Evolutionary conservation across 2,797 vertebrate genomes (phyloP).

Genomic region (Malurus leucopterus): DNA sequence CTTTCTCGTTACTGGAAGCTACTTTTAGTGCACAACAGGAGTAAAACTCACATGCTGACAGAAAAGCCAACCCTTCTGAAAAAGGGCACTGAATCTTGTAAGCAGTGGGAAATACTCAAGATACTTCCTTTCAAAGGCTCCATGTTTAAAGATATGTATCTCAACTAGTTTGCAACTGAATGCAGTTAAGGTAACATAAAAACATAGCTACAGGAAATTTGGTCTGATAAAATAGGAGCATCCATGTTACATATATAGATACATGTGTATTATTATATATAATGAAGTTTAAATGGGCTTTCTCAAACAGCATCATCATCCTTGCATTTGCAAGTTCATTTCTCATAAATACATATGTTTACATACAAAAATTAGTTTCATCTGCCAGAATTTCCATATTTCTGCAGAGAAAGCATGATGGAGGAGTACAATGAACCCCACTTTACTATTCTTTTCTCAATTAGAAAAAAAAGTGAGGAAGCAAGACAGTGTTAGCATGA

Average conservation of each 20-base stretch:
- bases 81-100: not conserved
- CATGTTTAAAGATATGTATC: not conserved
- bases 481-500: not conserved
- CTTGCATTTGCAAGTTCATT: not conserved
- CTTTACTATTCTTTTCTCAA: not conserved
- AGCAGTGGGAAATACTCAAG: not conserved
- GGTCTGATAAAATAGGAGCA: not conserved
- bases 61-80: not conserved
- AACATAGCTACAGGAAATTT: not conserved
- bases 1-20: not conserved
- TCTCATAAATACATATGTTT: not conserved
- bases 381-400: not conserved
- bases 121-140: not conserved
- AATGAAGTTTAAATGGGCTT: not conserved
- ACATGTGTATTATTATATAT: not conserved
- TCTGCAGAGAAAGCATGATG: not conserved
- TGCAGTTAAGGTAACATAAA: not conserved
- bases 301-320: not conserved
- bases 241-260: rapidly evolving
- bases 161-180: not conserved
- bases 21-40: not conserved
- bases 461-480: not conserved
- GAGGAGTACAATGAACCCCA: not conserved
- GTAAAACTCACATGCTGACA: not conserved
- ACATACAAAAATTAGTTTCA: not conserved